Evolutionary conservation across 1,140 invertebrate species (phyloP).

Genomic region (Nasonia giraulti): DNA sequence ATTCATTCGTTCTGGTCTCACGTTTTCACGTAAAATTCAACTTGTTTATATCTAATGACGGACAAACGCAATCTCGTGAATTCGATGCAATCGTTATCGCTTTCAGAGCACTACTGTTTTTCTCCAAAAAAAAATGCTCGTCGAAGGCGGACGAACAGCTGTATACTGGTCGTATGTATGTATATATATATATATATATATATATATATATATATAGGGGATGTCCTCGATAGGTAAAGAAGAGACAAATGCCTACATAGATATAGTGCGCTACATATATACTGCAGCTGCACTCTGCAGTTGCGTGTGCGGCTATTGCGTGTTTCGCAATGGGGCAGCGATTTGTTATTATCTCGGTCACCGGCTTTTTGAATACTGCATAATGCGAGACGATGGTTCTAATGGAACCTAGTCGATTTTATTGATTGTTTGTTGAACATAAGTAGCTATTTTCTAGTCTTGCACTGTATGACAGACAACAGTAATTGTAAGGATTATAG

Average conservation of each 20-base stretch:
- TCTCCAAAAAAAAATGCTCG: no score
- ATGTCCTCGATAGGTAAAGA: not conserved
- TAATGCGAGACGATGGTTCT: not conserved
- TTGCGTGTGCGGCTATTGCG: not conserved
- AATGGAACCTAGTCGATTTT: not conserved
- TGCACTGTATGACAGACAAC: not conserved
- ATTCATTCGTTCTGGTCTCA: no score
- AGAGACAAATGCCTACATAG: not conserved
- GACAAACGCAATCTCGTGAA: no score
- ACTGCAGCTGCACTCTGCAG: no score
- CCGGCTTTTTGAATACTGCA: not conserved
- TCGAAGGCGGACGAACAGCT: not conserved
- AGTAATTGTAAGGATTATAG: no score
- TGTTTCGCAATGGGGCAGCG: not conserved
- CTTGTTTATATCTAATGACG: no score
- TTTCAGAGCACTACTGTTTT: no score
- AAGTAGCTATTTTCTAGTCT: not conserved
- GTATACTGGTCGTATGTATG: not conserved
- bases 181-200: not conserved
- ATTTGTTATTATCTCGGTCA: constrained; percentile 6
- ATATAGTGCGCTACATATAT: no score
- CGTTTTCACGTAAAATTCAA: no score
- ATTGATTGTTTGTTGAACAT: not conserved
- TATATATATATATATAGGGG: not conserved
- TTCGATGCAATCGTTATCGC: no score